A percentile compares a stretch with the other conserved stretches of the same genome.
Evolutionary conservation across 2,113 vertebrate genomes (phyloP).

Genomic region (Scalopus aquaticus): DNA sequence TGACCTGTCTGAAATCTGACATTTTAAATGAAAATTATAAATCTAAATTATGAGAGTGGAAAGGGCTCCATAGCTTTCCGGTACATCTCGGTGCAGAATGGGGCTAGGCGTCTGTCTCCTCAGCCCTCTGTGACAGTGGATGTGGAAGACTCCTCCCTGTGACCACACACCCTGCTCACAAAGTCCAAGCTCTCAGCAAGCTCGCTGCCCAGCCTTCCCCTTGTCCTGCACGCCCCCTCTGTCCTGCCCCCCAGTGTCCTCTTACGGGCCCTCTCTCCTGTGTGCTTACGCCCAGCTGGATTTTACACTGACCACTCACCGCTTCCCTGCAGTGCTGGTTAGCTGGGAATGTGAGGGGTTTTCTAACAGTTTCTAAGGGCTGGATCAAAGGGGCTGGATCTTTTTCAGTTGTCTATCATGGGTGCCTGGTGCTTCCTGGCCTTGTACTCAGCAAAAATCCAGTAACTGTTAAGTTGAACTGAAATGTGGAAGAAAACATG

Average conservation of each 20-base stretch:
- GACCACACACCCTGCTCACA: accelerated
- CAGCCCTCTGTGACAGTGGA: not conserved
- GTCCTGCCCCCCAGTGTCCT: accelerated
- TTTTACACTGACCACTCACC: not conserved
- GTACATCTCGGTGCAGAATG: not conserved
- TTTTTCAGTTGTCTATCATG: accelerated
- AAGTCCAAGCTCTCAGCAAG: too few relatives aligned
- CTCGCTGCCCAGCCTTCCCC: not conserved
- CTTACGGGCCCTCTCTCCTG: not conserved
- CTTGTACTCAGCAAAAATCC: not conserved
- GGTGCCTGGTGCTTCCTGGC: not conserved
- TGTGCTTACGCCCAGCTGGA: accelerated
- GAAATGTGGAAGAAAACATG: conserved; percentile 11
- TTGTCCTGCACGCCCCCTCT: accelerated
- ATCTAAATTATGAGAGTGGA: not conserved
- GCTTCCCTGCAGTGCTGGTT: not conserved
- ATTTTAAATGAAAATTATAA: not conserved
- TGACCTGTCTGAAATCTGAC: not conserved
- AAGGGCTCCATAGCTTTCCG: not conserved
- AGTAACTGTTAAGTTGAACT: not conserved
- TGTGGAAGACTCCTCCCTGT: too few relatives aligned
- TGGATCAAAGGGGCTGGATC: accelerated
- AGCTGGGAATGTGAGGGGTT: accelerated
- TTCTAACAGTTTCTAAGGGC: not conserved
- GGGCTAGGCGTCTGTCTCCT: not conserved